Evolutionary conservation across 1,140 invertebrate species (phyloP).

Genomic region (Sitophilus oryzae): DNA sequence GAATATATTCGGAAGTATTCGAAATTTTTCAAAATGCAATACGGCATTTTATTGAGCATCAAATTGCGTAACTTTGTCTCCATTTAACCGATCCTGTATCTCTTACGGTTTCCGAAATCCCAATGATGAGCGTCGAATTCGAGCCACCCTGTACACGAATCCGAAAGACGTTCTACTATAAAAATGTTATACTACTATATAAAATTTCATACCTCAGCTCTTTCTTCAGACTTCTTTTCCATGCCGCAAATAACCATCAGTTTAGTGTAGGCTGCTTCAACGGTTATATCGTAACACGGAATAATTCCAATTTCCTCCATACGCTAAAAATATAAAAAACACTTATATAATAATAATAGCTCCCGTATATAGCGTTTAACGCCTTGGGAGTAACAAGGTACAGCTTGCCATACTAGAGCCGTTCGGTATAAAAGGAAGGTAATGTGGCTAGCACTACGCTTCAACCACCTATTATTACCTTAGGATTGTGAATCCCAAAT

Average conservation of each 20-base stretch:
- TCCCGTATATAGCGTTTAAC: too few species aligned
- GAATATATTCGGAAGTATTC: too few species aligned
- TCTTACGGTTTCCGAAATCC: too few species aligned
- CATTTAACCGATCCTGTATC: too few species aligned
- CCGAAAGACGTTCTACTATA: neutral
- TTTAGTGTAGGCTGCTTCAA: constrained; percentile 90
- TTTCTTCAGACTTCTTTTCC: constrained; percentile 16
- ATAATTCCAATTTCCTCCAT: constrained; percentile 64
- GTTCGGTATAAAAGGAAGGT: too few species aligned
- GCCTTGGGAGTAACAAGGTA: too few species aligned
- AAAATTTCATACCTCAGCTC: constrained; percentile 18
- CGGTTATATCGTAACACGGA: constrained; percentile 90
- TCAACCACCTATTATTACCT: too few species aligned
- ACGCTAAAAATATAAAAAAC: constrained; percentile 21
- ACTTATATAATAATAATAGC: too few species aligned
- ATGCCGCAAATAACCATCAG: constrained; percentile 74
- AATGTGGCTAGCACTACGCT: too few species aligned
- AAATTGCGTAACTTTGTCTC: too few species aligned
- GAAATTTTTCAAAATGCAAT: neutral
- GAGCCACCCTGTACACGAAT: neutral
- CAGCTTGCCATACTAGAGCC: too few species aligned
- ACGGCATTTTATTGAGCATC: neutral
- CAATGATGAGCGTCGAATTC: neutral
- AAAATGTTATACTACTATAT: neutral
- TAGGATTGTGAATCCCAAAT: too few species aligned